Conservation (phyloP, 1,140 invertebrate species). For the Drosophila takahashii region DNA sequence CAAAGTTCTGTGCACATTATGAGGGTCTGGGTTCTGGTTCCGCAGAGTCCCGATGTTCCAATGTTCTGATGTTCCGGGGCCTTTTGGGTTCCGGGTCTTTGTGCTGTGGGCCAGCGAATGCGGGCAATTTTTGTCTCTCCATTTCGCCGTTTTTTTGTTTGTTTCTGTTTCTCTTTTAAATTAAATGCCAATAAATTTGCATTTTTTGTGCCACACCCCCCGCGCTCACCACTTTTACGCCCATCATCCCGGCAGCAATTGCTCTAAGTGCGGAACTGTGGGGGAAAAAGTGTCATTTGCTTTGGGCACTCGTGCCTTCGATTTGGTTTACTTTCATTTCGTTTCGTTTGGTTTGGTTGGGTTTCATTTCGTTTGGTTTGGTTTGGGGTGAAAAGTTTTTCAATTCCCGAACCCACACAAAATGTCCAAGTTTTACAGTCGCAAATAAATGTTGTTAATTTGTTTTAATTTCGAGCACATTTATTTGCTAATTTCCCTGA, state of each 20-base stretch:
- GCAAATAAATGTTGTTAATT: constrained; percentile 81
- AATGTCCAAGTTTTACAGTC: constrained; percentile 73
- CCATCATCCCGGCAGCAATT: constrained; percentile 28
- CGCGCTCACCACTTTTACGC: not conserved
- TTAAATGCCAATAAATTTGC: constrained; percentile 82
- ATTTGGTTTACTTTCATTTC: constrained; percentile 61
- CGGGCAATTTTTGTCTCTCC: constrained; percentile 43
- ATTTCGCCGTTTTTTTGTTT: constrained; percentile 17
- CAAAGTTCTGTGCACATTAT: constrained; percentile 69
- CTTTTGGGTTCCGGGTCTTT: constrained; percentile 53
- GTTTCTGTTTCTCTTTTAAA: constrained; percentile 68
- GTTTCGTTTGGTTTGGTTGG: constrained; percentile 25
- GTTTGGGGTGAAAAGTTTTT: constrained; percentile 60
- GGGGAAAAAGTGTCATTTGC: constrained; percentile 66
- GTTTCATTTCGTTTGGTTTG: constrained; percentile 10
- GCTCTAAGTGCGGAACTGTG: constrained; percentile 37
- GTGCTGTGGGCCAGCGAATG: constrained; percentile 47
- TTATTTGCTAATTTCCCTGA: constrained; percentile 62
- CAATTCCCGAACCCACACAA: constrained; percentile 62
- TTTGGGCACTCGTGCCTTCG: constrained; percentile 59
- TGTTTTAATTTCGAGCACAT: constrained; percentile 73
- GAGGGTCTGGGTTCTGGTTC: constrained; percentile 38
- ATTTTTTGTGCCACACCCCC: constrained; percentile 44
- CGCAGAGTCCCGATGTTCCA: constrained; percentile 2
- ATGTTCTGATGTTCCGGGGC: constrained; percentile 1